Conservation (phyloP, 2,888 invertebrate species). For the Hesperia comma region DNA sequence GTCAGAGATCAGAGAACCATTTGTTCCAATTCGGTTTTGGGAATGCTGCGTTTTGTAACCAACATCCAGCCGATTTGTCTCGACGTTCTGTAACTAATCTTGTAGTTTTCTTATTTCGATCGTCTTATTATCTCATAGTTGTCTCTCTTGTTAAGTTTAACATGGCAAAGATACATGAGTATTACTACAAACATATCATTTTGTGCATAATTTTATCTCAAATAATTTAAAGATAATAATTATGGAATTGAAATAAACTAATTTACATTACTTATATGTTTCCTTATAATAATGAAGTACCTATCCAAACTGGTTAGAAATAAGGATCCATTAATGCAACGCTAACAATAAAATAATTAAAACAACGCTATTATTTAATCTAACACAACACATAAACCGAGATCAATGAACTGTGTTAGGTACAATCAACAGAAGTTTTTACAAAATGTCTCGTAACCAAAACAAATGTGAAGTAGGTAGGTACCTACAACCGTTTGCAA, state of each 20-base stretch:
- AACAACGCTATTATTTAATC: background rate
- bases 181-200: too few species aligned
- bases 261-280: too few species aligned
- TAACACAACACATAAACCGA: background rate
- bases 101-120: background rate
- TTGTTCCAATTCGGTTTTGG: conserved; percentile 32
- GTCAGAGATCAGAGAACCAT: conserved; percentile 24
- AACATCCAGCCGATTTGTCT: background rate
- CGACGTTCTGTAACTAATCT: background rate
- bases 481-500: background rate
- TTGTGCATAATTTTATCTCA: too few species aligned
- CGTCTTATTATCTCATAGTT: background rate
- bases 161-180: too few species aligned
- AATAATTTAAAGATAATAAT: too few species aligned
- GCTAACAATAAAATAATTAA: too few species aligned
- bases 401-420: background rate
- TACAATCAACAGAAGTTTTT: too few species aligned
- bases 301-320: too few species aligned
- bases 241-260: too few species aligned
- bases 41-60: conserved; percentile 4
- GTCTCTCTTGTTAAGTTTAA: background rate
- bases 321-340: conserved; percentile 3
- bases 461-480: too few species aligned
- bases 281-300: too few species aligned
- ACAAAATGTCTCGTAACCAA: background rate